A percentile compares a stretch with the other conserved stretches of the same genome.
These are phyloP conservation scores for Drosophila putrida DNA, from an alignment of 2,888 invertebrate genomes.

Conservation along the genomic window DNA sequence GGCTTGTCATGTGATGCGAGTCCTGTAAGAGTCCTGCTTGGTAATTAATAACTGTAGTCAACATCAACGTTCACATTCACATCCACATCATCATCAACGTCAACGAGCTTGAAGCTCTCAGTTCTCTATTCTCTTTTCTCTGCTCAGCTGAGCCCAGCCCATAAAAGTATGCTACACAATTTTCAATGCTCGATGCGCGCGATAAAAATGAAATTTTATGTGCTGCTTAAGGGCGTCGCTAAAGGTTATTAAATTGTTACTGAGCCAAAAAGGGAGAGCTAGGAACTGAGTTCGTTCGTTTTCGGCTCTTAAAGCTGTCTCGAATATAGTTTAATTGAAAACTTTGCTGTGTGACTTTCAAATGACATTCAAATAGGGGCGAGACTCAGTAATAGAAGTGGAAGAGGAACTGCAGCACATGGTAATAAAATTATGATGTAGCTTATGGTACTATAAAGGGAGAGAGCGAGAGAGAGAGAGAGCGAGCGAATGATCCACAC, in stretches of 20 bases:
- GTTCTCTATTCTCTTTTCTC: neutral
- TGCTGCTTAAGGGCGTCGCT: slow-evolving; percentile 59
- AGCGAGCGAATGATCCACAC: slow-evolving; percentile 20
- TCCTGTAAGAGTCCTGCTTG: slow-evolving; percentile 33
- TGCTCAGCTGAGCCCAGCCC: slow-evolving; percentile 22
- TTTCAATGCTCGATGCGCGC: slow-evolving; percentile 55
- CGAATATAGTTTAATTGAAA: slow-evolving; percentile 57
- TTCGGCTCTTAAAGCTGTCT: slow-evolving; percentile 49
- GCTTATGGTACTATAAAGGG: slow-evolving; percentile 11
- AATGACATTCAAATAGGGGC: slow-evolving; percentile 67
- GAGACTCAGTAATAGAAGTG: neutral
- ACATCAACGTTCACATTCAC: slow-evolving; percentile 3
- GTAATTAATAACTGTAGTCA: slow-evolving; percentile 51
- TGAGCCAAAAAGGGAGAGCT: neutral
- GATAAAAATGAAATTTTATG: slow-evolving; percentile 74
- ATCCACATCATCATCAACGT: slow-evolving; percentile 5
- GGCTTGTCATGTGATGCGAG: slow-evolving; percentile 38
- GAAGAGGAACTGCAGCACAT: slow-evolving; percentile 42
- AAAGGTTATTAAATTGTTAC: slow-evolving; percentile 57
- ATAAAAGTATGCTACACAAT: slow-evolving; percentile 60
- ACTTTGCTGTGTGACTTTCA: slow-evolving; percentile 67
- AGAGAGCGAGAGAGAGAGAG: neutral
- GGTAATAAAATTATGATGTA: slow-evolving; percentile 56
- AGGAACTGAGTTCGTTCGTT: neutral
- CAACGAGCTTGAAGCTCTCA: neutral